Conservation (phyloP, 1,140 invertebrate genomes). For the Drosophila nebulosa region DNA sequence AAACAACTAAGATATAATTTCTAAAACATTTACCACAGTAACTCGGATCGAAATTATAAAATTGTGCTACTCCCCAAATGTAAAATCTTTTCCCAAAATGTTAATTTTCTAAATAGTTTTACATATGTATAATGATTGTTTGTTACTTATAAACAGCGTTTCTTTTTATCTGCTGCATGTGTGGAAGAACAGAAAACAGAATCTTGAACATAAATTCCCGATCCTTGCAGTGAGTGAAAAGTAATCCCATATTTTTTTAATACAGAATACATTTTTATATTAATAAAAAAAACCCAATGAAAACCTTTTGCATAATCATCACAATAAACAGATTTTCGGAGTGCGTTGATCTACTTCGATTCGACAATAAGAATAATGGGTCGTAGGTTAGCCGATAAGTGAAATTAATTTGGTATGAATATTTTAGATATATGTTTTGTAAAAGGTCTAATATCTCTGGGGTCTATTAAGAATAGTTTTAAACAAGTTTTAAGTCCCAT, state of each 20-base stretch:
- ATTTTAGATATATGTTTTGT: too few relatives aligned
- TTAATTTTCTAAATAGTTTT: constrained; percentile 34
- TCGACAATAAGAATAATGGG: too few relatives aligned
- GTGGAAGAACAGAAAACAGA: neutral
- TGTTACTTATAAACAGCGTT: constrained; percentile 11
- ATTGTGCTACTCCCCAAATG: constrained; percentile 16
- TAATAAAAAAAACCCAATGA: constrained; percentile 41
- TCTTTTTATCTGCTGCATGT: too few relatives aligned
- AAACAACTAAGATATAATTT: constrained; percentile 26
- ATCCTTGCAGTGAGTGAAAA: constrained; percentile 38
- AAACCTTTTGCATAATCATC: too few relatives aligned
- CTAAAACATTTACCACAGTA: constrained; percentile 17
- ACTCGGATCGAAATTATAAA: constrained; percentile 19
- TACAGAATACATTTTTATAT: constrained; percentile 53
- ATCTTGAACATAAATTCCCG: constrained; percentile 16
- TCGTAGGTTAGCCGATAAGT: too few relatives aligned
- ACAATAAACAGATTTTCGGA: too few relatives aligned
- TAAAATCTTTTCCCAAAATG: constrained; percentile 62
- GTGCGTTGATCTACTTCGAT: too few relatives aligned
- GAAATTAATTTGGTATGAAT: too few relatives aligned
- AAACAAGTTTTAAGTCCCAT: too few relatives aligned
- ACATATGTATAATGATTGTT: constrained; percentile 15
- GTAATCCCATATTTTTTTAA: constrained; percentile 58
- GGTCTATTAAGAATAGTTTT: too few relatives aligned
- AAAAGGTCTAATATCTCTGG: too few relatives aligned